phyloP scores from a whole-genome alignment of 2,888 invertebrate species.

The Coelogynopora nodosa region DNA sequence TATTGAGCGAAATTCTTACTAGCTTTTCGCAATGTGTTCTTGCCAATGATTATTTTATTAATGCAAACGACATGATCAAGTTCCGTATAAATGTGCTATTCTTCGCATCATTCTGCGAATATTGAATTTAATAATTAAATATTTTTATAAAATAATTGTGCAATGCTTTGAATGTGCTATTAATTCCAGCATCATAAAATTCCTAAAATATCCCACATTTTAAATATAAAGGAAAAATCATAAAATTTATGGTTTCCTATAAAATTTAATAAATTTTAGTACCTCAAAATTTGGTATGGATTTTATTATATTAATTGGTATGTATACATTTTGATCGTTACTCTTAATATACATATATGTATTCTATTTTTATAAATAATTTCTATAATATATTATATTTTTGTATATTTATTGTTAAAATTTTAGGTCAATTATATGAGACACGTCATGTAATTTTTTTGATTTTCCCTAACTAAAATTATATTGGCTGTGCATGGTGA shows the following conservation, averaged over 20 bases:
- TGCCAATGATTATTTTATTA: too few species aligned
- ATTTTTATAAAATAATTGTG: too few species aligned
- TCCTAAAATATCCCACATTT: constrained; percentile 6
- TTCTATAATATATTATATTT: neutral
- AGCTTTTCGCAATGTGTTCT: too few species aligned
- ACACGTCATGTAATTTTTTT: neutral
- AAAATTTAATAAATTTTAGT: constrained; percentile 1
- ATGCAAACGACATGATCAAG: too few species aligned
- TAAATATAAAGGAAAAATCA: constrained; percentile 6
- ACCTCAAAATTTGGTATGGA: neutral
- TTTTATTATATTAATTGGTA: too few species aligned
- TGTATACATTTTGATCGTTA: neutral
- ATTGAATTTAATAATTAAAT: too few species aligned
- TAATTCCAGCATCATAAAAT: constrained; percentile 1
- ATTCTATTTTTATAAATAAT: neutral
- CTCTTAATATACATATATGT: neutral
- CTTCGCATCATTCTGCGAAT: too few species aligned
- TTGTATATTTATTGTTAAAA: neutral
- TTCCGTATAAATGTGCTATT: too few species aligned
- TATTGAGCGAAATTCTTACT: too few species aligned
- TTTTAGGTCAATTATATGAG: neutral
- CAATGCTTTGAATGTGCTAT: too few species aligned
- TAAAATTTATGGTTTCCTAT: neutral
- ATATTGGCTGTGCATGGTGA: too few species aligned
- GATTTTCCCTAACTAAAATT: too few species aligned